Evolutionary conservation across 2,888 invertebrate genomes (phyloP), one percentile per base, ranked within the genome.

Genomic region (Drosophila paramelanica): DNA sequence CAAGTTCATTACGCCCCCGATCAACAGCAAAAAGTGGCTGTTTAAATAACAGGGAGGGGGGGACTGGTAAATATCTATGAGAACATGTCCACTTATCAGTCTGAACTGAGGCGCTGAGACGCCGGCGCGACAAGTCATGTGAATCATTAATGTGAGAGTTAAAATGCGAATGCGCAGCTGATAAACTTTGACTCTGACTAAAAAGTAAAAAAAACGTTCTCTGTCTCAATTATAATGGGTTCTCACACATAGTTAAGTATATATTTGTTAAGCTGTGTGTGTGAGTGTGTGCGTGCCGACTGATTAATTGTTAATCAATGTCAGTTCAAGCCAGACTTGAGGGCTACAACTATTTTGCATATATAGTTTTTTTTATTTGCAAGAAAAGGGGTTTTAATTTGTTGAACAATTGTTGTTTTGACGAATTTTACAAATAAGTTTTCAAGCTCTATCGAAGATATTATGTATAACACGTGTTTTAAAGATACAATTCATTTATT

Each of bases 1-100:
- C 57, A 76, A 61, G 61, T 71, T 71, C 62, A 55, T 51, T 60
- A 74, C 61, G 71, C 70, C 60, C 65, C 65, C 45, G 17, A 47
- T 7, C 11, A 39, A 56, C 13, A 49, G 31, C 47, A 56, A 14
- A 14, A 46, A 36, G 23, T 11, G n/a, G 13, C 41, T 20, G 20
- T 23, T 4, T 23, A 23, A 23, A 23, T 3, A 46, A 36, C 23
- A 8, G 10, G 13, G 47, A 14, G 20, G 11, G 11, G 11, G n/a
- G 5, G 31, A 1, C 4, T 10, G 10, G 13, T n/a, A 5, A 27
- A 11, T 36, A 5, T 23, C 45, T 38, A 17, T 67, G 67, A 58
- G 46, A 42, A 50, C 39, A 47, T 17, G 11, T n/a, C 6, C 56
- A 59, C 51, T 52, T 76, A 74, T 74, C 76, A 53, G 70, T 42